Conservation (phyloP, 2,888 invertebrate species). For the Perizoma affinitatum region DNA sequence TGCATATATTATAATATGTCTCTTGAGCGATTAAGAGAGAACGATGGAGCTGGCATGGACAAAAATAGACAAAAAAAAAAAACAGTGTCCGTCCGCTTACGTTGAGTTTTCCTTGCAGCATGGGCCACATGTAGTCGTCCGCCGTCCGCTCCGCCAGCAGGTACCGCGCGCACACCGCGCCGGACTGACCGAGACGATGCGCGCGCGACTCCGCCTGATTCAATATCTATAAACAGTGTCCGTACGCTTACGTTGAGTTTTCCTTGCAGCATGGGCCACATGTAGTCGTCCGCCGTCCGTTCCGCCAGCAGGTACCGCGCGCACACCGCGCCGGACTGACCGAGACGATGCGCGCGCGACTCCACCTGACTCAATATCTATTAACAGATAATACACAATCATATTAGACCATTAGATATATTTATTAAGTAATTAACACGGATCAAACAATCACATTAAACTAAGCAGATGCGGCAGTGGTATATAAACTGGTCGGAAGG, state of each 20-base stretch:
- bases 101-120: constrained; percentile 89
- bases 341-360: constrained; percentile 96
- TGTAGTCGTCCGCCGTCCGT: constrained; percentile 94
- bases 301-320: constrained; percentile 94
- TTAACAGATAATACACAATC: background rate
- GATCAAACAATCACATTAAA: no score
- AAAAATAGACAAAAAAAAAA: no score
- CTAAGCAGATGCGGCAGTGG: no score
- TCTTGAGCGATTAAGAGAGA: no score
- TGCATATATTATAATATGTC: no score
- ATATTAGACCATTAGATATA: no score
- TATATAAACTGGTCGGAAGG: no score
- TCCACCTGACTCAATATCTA: constrained; percentile 97
- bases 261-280: constrained; percentile 94
- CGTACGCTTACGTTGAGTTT: constrained; percentile 82
- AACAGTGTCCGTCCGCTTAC: constrained; percentile 50
- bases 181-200: constrained; percentile 95
- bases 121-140: constrained; percentile 96
- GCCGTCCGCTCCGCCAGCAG: constrained; percentile 93
- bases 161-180: constrained; percentile 91
- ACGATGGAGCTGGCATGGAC: no score
- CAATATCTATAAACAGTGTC: constrained; percentile 86
- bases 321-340: constrained; percentile 90
- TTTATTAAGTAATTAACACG: no score
- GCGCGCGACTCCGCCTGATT: constrained; percentile 98